Evolutionary conservation across 2,888 invertebrate species (phyloP).

Genomic region (Nebria brevicollis): DNA sequence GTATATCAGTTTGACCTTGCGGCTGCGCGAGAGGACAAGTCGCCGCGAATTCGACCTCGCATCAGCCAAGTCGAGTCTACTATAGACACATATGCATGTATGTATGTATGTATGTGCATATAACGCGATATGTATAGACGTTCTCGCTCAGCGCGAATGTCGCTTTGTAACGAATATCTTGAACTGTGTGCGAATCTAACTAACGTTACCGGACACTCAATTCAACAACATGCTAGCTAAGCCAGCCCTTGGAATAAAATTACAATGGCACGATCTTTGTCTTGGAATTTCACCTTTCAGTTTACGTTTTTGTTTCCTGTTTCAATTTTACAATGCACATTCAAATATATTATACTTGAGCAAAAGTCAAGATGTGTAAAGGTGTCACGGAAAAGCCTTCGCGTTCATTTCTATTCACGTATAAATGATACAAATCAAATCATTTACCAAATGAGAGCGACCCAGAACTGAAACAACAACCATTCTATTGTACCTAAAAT

Average conservation of each 20-base stretch:
- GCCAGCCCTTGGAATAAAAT: background rate
- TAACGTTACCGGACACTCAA: background rate
- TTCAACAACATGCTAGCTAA: background rate
- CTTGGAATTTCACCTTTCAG: background rate
- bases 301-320: background rate
- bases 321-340: background rate
- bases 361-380: background rate
- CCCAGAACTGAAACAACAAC: too few species aligned
- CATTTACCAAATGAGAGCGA: too few species aligned
- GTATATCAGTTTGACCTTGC: slow-evolving; percentile 46
- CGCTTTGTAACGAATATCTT: background rate
- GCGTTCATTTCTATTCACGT: too few species aligned
- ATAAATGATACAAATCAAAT: too few species aligned
- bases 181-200: background rate
- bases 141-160: background rate
- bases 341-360: background rate
- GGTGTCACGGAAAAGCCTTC: slow-evolving; percentile 1
- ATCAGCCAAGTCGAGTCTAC: background rate
- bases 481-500: background rate
- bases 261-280: background rate
- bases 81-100: background rate
- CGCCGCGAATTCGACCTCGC: slow-evolving; percentile 26
- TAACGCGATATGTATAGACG: background rate
- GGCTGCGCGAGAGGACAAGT: slow-evolving; percentile 34
- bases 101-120: background rate